Percentiles rank a stretch among this genome's conserved stretches.
Evolutionary conservation across 1,140 invertebrate genomes (phyloP).

Genomic region (Cryptotermes secundus): DNA sequence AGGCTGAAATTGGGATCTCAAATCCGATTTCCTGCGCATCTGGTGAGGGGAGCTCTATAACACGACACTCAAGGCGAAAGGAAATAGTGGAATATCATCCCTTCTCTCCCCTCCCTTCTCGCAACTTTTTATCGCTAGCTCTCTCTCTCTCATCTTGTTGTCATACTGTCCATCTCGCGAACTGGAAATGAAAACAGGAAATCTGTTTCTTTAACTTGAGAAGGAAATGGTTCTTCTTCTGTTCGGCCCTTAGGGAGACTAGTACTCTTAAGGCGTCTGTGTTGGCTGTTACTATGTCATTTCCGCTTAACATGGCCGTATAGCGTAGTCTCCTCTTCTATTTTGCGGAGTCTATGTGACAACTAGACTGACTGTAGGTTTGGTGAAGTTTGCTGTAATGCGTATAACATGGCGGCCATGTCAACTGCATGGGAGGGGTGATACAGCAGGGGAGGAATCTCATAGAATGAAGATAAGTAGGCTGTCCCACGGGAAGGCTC

Average conservation of each 20-base stretch:
- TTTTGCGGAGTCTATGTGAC: neutral
- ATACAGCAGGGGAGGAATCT: neutral
- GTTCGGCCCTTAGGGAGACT: neutral
- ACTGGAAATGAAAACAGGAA: slow-evolving; percentile 16
- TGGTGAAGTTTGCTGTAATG: neutral
- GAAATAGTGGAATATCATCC: neutral
- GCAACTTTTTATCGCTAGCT: neutral
- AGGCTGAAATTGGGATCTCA: neutral
- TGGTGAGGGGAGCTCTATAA: neutral
- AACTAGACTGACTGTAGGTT: neutral
- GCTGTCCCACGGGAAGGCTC: too few species aligned
- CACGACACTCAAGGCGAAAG: slow-evolving; percentile 2
- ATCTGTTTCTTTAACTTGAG: neutral
- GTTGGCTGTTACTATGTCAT: slow-evolving; percentile 4
- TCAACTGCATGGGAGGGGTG: neutral
- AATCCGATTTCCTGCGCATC: slow-evolving; percentile 9
- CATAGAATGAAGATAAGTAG: neutral
- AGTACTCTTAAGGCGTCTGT: neutral
- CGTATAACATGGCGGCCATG: too few species aligned
- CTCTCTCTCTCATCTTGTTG: neutral
- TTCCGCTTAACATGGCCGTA: neutral
- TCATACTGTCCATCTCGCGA: neutral
- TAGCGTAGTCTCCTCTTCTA: too few species aligned
- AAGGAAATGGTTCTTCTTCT: neutral
- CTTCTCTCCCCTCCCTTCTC: neutral